Percentiles rank a stretch among this genome's conserved stretches.
phyloP scores from a whole-genome alignment of 2,113 vertebrate genomes.

The Ctenomys sociabilis region DNA sequence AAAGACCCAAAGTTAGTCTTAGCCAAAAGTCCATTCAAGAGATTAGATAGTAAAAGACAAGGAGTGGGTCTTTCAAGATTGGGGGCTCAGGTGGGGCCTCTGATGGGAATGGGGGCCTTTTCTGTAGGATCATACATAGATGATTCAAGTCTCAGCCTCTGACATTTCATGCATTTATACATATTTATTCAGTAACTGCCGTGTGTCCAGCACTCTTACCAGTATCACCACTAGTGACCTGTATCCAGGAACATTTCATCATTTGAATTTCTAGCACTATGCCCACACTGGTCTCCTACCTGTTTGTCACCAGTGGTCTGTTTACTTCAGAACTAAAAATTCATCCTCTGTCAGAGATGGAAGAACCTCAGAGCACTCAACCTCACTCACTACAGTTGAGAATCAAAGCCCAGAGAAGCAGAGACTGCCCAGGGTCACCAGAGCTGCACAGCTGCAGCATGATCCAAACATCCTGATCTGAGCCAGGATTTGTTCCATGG shows the following conservation, averaged over 20 bases:
- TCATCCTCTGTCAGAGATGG: background rate
- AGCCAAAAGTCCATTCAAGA: background rate
- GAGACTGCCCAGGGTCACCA: background rate
- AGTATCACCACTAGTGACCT: background rate
- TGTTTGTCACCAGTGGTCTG: background rate
- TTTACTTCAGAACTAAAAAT: background rate
- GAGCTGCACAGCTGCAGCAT: rapidly evolving
- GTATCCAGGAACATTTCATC: background rate
- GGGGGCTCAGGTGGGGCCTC: too few species aligned
- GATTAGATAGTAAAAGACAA: background rate
- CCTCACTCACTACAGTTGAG: background rate
- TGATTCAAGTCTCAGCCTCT: background rate
- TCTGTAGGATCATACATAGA: background rate
- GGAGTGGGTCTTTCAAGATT: background rate
- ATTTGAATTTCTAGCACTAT: background rate
- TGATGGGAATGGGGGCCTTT: too few species aligned
- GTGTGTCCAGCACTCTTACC: background rate
- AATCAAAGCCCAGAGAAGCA: background rate
- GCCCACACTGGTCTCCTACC: background rate
- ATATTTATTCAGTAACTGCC: background rate
- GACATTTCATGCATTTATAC: background rate
- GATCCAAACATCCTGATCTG: background rate
- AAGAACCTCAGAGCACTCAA: background rate
- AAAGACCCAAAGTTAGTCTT: constrained; percentile 17
- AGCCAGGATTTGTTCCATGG: rapidly evolving